Evolutionary conservation across 2,888 invertebrate species (phyloP).

Genomic region (Apotomis betuletana): DNA sequence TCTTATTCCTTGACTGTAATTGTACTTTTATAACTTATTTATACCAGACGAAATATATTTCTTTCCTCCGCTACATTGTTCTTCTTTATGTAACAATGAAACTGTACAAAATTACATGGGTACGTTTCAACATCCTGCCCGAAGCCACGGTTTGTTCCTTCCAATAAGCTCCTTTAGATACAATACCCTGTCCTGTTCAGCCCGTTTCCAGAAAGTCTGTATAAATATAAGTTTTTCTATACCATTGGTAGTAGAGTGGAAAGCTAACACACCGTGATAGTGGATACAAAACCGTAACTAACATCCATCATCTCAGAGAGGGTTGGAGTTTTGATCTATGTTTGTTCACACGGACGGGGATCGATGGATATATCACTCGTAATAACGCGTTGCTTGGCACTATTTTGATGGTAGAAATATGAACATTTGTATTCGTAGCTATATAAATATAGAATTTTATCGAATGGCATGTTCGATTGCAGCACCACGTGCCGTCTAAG

Average conservation of each 20-base stretch:
- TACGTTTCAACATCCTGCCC: too few species aligned
- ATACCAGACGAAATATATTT: too few species aligned
- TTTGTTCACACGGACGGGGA: slow-evolving; percentile 57
- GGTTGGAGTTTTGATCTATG: slow-evolving; percentile 60
- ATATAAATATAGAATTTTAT: too few species aligned
- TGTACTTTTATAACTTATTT: too few species aligned
- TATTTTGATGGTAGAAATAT: slow-evolving; percentile 7
- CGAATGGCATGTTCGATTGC: too few species aligned
- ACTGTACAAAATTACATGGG: too few species aligned
- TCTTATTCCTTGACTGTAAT: too few species aligned
- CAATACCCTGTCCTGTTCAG: background rate
- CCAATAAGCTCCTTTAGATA: too few species aligned
- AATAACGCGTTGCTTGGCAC: slow-evolving; percentile 27
- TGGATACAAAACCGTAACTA: slow-evolving; percentile 47
- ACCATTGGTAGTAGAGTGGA: background rate
- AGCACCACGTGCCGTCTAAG: too few species aligned
- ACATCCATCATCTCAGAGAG: slow-evolving; percentile 59
- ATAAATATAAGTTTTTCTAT: background rate
- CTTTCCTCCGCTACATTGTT: too few species aligned
- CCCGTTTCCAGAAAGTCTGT: background rate
- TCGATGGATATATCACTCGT: slow-evolving; percentile 50
- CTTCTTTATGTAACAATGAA: too few species aligned
- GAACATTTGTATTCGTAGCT: background rate
- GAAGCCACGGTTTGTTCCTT: too few species aligned
- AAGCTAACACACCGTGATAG: slow-evolving; percentile 39